Percentiles rank a stretch among this genome's conserved stretches.
phyloP scores from a whole-genome alignment of 35 echinoderm and acorn worm genomes.

The Chiridota heheva region DNA sequence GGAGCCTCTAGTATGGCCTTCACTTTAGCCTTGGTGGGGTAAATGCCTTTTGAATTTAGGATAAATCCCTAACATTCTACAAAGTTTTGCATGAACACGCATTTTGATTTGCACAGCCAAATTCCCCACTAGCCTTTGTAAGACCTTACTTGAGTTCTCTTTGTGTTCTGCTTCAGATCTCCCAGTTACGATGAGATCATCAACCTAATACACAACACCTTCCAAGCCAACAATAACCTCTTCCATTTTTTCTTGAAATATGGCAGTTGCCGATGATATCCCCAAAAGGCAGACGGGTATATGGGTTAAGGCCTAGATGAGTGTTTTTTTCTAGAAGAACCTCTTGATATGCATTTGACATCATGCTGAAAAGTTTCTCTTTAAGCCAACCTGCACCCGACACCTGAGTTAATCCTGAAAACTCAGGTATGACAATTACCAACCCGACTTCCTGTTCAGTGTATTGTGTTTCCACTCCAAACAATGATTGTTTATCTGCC shows the following conservation, averaged over 20 bases:
- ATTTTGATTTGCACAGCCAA: constrained; percentile 31
- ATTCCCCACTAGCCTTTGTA: constrained; percentile 26
- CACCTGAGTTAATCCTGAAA: too few relatives aligned
- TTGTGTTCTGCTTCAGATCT: background rate
- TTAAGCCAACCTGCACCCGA: too few relatives aligned
- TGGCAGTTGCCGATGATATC: constrained; percentile 42
- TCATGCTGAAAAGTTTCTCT: too few relatives aligned
- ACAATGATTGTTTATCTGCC: too few relatives aligned
- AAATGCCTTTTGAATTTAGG: constrained; percentile 41
- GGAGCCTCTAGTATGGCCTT: constrained; percentile 43
- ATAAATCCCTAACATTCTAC: constrained; percentile 43
- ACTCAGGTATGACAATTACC: too few relatives aligned
- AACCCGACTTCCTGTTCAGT: too few relatives aligned
- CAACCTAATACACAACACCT: constrained; percentile 7
- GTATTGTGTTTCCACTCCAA: too few relatives aligned
- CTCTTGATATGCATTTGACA: constrained; percentile 58
- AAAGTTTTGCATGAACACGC: constrained; percentile 13
- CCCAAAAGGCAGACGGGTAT: constrained; percentile 38
- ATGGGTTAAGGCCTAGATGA: constrained; percentile 33
- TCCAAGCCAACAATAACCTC: constrained; percentile 30
- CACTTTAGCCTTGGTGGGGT: constrained; percentile 28
- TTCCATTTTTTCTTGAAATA: constrained; percentile 66
- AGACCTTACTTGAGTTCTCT: background rate
- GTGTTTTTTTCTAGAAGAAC: constrained; percentile 54
- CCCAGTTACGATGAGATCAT: constrained; percentile 56